phyloP scores from a whole-genome alignment of 2,888 invertebrate species.

The Andrena hattorfiana region DNA sequence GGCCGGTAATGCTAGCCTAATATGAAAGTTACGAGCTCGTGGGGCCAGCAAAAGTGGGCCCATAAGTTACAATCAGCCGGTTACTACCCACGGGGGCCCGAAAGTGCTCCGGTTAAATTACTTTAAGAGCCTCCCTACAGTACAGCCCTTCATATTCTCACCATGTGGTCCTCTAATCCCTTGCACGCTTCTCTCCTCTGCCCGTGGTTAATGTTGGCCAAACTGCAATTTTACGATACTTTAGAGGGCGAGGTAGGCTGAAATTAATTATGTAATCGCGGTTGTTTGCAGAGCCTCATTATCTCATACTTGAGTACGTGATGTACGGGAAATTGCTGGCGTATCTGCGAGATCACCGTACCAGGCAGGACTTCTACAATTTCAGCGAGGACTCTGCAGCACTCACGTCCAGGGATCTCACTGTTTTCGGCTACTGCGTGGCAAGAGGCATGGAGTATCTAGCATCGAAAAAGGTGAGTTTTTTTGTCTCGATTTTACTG shows the following conservation, averaged over 20 bases:
- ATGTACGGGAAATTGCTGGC: conserved; percentile 93
- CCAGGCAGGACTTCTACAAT: conserved; percentile 87
- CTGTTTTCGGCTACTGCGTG: conserved; percentile 93
- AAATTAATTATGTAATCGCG: conserved; percentile 36
- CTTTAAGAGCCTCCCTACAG: conserved; percentile 51
- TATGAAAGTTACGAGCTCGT: conserved; percentile 70
- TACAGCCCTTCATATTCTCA: conserved; percentile 45
- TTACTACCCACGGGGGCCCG: conserved; percentile 61
- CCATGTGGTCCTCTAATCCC: conserved; percentile 61
- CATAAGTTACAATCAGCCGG: conserved; percentile 77
- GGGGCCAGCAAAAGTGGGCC: conserved; percentile 66
- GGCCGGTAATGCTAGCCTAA: conserved; percentile 68
- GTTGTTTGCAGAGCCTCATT: conserved; percentile 90
- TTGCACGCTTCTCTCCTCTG: conserved; percentile 17
- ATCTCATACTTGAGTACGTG: conserved; percentile 94
- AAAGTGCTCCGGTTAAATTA: conserved; percentile 72
- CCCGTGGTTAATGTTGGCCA: conserved; percentile 15
- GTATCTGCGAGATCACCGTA: conserved; percentile 89
- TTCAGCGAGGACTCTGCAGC: conserved; percentile 89
- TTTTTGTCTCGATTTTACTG: not conserved
- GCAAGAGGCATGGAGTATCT: conserved; percentile 95
- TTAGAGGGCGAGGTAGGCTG: not conserved
- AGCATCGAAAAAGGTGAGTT: conserved; percentile 90
- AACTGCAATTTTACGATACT: conserved; percentile 18
- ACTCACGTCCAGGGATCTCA: conserved; percentile 90